phyloP scores from a whole-genome alignment of 1,140 invertebrate genomes.

The Drosophila baimaii region DNA sequence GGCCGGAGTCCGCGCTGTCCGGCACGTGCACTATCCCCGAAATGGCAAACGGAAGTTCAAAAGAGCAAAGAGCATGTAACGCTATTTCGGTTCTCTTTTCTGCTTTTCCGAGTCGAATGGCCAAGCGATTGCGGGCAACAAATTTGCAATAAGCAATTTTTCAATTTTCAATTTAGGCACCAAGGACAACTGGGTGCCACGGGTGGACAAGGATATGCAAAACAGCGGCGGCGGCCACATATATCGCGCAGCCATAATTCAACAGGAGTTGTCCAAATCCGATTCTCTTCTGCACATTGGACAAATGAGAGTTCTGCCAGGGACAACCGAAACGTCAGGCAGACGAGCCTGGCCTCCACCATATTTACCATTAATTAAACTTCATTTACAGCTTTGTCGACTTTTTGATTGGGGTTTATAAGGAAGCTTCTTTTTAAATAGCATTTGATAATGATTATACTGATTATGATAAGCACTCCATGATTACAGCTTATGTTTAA shows the following conservation, averaged over 20 bases:
- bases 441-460: background rate
- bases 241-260: slow-evolving; percentile 55
- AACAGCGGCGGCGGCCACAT: slow-evolving; percentile 51
- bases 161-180: slow-evolving; percentile 81
- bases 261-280: slow-evolving; percentile 34
- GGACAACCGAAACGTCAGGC: slow-evolving; percentile 11
- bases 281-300: slow-evolving; percentile 25
- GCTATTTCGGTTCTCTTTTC: slow-evolving; percentile 34
- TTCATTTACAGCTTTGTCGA: slow-evolving; percentile 1
- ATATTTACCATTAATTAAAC: background rate
- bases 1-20: slow-evolving; percentile 30
- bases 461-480: too few species aligned
- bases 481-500: background rate
- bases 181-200: slow-evolving; percentile 47
- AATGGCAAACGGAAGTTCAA: slow-evolving; percentile 76
- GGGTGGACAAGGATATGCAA: slow-evolving; percentile 64
- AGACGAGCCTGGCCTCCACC: background rate
- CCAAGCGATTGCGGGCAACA: slow-evolving; percentile 79
- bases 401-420: too few species aligned
- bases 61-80: slow-evolving; percentile 79
- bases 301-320: slow-evolving; percentile 30
- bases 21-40: slow-evolving; percentile 72
- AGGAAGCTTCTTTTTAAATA: background rate
- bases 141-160: slow-evolving; percentile 82
- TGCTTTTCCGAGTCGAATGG: slow-evolving; percentile 35